These are phyloP conservation scores for Mus spicilegus DNA, from an alignment of 2,113 vertebrate genomes.

Conservation along the genomic window DNA sequence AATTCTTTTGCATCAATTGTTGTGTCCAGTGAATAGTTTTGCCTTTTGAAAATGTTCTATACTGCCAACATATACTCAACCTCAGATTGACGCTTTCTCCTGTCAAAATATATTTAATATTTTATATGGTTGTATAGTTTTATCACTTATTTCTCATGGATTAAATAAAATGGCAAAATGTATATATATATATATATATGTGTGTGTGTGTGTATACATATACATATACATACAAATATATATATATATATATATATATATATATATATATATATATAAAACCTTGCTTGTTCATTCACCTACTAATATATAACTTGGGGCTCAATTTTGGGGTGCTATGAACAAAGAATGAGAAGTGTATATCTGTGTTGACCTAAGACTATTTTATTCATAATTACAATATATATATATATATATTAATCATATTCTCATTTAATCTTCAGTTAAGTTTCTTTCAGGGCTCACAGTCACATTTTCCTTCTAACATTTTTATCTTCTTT, in stretches of 20 bases:
- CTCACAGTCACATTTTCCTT: neutral
- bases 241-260: no score
- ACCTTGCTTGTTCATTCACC: neutral
- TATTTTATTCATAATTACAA: neutral
- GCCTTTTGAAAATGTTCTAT: neutral
- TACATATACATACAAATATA: no score
- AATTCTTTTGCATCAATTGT: neutral
- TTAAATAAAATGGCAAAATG: neutral
- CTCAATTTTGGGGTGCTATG: neutral
- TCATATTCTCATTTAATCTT: neutral
- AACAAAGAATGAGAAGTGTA: neutral
- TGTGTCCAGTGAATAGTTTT: neutral
- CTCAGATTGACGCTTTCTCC: neutral
- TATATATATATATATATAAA: no score
- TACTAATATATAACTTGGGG: neutral
- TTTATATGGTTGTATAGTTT: neutral
- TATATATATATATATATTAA: neutral
- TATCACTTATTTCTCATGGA: neutral
- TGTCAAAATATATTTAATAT: neutral
- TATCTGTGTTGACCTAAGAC: neutral
- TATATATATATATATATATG: no score
- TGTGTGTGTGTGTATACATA: no score
- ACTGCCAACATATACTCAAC: neutral
- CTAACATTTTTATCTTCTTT: neutral
- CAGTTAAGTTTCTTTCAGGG: no score